These are phyloP conservation scores for Netelia inedita DNA, from an alignment of 2,888 invertebrate species.

Conservation along the genomic window DNA sequence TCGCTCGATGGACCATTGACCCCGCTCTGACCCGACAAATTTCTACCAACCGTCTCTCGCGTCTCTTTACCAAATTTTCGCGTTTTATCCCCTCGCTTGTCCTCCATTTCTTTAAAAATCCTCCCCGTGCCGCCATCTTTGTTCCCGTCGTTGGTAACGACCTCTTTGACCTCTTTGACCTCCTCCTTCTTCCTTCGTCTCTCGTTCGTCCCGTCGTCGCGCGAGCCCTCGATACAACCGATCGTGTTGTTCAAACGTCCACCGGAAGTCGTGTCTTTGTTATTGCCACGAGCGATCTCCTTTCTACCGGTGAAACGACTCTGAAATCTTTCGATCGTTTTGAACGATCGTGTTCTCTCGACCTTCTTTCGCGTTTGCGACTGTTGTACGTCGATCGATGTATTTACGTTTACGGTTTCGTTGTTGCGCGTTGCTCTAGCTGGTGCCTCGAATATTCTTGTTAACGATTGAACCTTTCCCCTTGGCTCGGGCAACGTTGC, in stretches of 20 bases:
- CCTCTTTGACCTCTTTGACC: constrained; percentile 55
- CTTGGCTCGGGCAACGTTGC: constrained; percentile 73
- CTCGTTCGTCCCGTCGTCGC: constrained; percentile 24
- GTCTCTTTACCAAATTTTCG: constrained; percentile 58
- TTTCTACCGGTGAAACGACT: constrained; percentile 81
- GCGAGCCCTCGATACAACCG: constrained; percentile 73
- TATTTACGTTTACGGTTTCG: constrained; percentile 46
- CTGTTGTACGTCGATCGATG: constrained; percentile 18
- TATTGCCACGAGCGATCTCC: constrained; percentile 69
- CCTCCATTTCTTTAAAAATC: constrained; percentile 13
- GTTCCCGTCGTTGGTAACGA: not conserved
- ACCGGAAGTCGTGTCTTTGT: constrained; percentile 47
- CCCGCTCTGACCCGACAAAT: constrained; percentile 1
- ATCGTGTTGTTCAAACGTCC: constrained; percentile 77
- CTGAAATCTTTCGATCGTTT: constrained; percentile 83
- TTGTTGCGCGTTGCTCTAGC: constrained; percentile 51
- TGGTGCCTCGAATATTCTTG: constrained; percentile 82
- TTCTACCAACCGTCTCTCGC: constrained; percentile 55
- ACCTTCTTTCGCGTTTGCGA: constrained; percentile 79
- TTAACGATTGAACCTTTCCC: constrained; percentile 83
- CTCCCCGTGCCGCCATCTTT: constrained; percentile 9
- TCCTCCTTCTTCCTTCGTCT: constrained; percentile 64
- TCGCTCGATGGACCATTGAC: constrained; percentile 13
- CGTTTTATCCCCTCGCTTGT: constrained; percentile 54
- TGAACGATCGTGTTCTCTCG: constrained; percentile 83